phyloP scores from a whole-genome alignment of 2,797 vertebrate genomes.

The Rhinophrynus dorsalis region DNA sequence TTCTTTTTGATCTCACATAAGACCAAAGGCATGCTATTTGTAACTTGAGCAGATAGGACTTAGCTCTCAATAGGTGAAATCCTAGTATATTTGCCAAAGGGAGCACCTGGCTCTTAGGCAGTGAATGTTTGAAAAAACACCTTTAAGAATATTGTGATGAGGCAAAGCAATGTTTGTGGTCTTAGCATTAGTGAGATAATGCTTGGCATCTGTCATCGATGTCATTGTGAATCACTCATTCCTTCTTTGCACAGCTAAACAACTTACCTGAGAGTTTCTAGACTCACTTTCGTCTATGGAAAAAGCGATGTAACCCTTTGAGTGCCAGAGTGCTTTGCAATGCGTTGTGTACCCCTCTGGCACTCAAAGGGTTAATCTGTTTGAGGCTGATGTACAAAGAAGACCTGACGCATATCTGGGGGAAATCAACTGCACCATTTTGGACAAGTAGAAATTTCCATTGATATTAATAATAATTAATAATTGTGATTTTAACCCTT shows the following conservation, averaged over 20 bases:
- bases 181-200: constrained; percentile 43
- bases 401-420: no score
- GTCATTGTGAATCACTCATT: constrained; percentile 43
- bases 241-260: constrained; percentile 24
- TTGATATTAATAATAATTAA: no score
- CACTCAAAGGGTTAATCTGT: no score
- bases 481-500: no score
- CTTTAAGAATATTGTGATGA: constrained; percentile 40
- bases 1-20: constrained; percentile 38
- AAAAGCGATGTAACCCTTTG: no score
- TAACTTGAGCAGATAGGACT: constrained; percentile 33
- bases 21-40: constrained; percentile 44
- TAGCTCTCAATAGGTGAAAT: constrained; percentile 42
- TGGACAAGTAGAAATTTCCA: no score
- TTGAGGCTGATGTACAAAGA: no score
- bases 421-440: no score
- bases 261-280: constrained; percentile 21
- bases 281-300: constrained; percentile 21
- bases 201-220: constrained; percentile 41
- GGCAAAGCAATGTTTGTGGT: constrained; percentile 39
- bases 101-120: constrained; percentile 46
- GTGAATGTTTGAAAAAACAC: constrained; percentile 41
- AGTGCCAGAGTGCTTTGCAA: no score
- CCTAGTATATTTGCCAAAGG: constrained; percentile 42
- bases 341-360: no score